These are phyloP conservation scores for Andrena bucephala DNA, from an alignment of 2,888 invertebrate genomes.

Conservation along the genomic window DNA sequence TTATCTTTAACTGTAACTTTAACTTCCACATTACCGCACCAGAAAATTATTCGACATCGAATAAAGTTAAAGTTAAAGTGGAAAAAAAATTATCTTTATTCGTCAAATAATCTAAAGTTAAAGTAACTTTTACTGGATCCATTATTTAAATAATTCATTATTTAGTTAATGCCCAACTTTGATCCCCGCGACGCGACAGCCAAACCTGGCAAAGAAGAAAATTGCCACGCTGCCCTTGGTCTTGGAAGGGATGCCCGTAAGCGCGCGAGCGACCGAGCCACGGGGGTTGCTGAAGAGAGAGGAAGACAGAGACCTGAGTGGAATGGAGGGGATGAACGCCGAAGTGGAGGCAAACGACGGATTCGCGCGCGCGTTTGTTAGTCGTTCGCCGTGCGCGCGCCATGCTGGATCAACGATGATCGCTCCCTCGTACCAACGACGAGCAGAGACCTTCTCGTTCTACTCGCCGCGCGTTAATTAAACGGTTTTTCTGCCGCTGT, in stretches of 20 bases:
- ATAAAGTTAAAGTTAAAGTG: no score
- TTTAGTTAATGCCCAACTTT: no score
- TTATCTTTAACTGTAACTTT: no score
- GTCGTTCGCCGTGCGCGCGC: constrained; percentile 82
- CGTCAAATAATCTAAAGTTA: no score
- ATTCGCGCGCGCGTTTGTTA: constrained; percentile 69
- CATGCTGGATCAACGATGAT: constrained; percentile 52
- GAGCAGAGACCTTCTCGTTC: constrained; percentile 11
- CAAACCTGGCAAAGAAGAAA: constrained; percentile 12
- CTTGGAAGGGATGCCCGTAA: constrained; percentile 5
- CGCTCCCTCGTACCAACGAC: constrained; percentile 1
- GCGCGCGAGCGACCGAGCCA: background rate
- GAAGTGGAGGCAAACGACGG: constrained; percentile 67
- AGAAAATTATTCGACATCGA: no score
- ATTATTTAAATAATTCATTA: no score
- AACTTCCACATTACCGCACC: no score
- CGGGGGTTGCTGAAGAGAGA: constrained; percentile 36
- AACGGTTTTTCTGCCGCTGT: constrained; percentile 10
- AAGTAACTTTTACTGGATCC: no score
- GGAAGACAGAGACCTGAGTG: constrained; percentile 49
- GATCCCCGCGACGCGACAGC: background rate
- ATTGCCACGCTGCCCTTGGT: background rate
- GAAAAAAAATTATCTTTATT: no score
- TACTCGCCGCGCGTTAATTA: constrained; percentile 23
- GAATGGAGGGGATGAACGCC: constrained; percentile 47